Evolutionary conservation across 2,797 vertebrate genomes (phyloP).

Genomic region (Oophaga sylvatica): DNA sequence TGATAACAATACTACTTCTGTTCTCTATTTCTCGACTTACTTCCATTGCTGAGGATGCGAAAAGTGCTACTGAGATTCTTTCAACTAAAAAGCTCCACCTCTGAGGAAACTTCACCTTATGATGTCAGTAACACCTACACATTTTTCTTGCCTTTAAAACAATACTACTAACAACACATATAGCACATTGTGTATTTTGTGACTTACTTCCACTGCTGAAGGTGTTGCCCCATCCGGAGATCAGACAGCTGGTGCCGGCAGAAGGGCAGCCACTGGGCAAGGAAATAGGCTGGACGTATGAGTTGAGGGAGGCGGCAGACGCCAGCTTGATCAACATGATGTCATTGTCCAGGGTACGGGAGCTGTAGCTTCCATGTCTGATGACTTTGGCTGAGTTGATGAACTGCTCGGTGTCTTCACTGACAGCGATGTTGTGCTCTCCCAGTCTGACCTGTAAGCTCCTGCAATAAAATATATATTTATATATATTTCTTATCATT

Average conservation of each 20-base stretch:
- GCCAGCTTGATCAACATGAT: slow-evolving; percentile 66
- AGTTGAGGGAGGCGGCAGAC: slow-evolving; percentile 68
- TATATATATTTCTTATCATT: too few relatives aligned
- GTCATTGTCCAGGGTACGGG: slow-evolving; percentile 75
- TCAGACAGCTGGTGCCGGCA: slow-evolving; percentile 77
- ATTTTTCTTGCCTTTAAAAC: too few relatives aligned
- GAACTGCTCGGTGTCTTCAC: slow-evolving; percentile 80
- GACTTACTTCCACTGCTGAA: slow-evolving; percentile 74
- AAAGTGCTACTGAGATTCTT: too few relatives aligned
- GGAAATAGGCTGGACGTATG: slow-evolving; percentile 70
- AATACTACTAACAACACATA: not conserved
- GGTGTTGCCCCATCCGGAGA: slow-evolving; percentile 86
- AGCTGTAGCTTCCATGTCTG: slow-evolving; percentile 76
- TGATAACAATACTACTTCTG: too few relatives aligned
- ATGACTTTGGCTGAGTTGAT: slow-evolving; percentile 76
- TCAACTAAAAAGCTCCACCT: too few relatives aligned
- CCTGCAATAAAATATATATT: slow-evolving; percentile 66
- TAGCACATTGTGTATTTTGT: not conserved
- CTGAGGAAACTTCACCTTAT: too few relatives aligned
- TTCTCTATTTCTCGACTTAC: too few relatives aligned
- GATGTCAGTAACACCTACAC: too few relatives aligned
- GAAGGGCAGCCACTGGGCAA: slow-evolving; percentile 77
- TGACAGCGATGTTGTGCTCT: slow-evolving; percentile 77
- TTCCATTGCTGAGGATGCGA: too few relatives aligned
- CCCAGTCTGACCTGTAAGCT: slow-evolving; percentile 79